Conservation (phyloP, 2,888 invertebrate species). For the Drosophila engyochracea region DNA sequence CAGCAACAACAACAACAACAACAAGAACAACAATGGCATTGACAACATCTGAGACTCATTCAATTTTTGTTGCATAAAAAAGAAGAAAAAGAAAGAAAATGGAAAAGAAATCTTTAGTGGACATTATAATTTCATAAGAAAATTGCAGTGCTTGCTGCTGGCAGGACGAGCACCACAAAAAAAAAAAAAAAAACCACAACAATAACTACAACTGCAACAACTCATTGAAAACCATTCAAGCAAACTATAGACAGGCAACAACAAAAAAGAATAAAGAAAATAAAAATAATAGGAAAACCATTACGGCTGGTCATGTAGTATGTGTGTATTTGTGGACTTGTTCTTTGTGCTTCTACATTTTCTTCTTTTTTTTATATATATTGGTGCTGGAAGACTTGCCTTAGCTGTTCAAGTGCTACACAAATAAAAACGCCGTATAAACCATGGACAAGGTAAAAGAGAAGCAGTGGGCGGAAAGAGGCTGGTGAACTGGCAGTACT, state of each 20-base stretch:
- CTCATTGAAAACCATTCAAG: slow-evolving; percentile 62
- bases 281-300: slow-evolving; percentile 21
- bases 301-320: slow-evolving; percentile 16
- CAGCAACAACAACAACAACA: slow-evolving; percentile 15
- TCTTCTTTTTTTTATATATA: background rate
- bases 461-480: too few relatives aligned
- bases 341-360: slow-evolving; percentile 31
- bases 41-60: slow-evolving; percentile 52
- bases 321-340: slow-evolving; percentile 36
- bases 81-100: slow-evolving; percentile 27
- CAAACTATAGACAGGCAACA: slow-evolving; percentile 36
- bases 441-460: background rate
- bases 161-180: slow-evolving; percentile 24
- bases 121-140: slow-evolving; percentile 79
- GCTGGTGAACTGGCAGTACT: background rate
- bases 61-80: slow-evolving; percentile 65
- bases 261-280: slow-evolving; percentile 5
- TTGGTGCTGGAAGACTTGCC: background rate
- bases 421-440: slow-evolving; percentile 29
- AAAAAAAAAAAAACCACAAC: background rate
- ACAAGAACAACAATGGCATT: slow-evolving; percentile 8
- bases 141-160: slow-evolving; percentile 66
- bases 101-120: slow-evolving; percentile 54
- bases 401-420: slow-evolving; percentile 35
- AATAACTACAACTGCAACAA: slow-evolving; percentile 28